Percentiles rank a stretch among this genome's conserved stretches.
Evolutionary conservation across 2,888 invertebrate genomes (phyloP).

Genomic region (Sturmia bella): DNA sequence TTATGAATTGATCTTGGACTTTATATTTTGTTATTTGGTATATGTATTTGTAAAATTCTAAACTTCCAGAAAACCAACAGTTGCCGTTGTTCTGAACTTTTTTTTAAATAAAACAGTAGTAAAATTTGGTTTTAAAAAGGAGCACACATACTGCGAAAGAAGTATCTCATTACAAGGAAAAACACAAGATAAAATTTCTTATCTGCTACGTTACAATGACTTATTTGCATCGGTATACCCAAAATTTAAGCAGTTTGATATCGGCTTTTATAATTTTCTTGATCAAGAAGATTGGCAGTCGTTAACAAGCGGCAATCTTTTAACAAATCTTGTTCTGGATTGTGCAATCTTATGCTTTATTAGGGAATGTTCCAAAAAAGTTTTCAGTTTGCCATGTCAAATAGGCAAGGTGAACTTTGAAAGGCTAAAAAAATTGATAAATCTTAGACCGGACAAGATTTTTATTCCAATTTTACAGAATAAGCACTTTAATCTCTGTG

Average conservation of each 20-base stretch:
- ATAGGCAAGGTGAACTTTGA: too few relatives aligned
- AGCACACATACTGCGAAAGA: neutral
- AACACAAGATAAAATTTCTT: neutral
- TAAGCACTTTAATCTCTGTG: neutral
- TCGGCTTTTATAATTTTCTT: slow-evolving; percentile 16
- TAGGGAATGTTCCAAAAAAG: slow-evolving; percentile 19
- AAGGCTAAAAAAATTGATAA: neutral
- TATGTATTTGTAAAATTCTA: too few relatives aligned
- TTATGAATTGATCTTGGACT: too few relatives aligned
- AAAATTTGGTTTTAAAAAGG: neutral
- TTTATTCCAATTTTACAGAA: slow-evolving; percentile 5
- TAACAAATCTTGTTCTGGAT: slow-evolving; percentile 34
- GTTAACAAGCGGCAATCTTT: neutral
- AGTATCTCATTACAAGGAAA: neutral
- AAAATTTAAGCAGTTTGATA: neutral
- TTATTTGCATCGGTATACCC: neutral
- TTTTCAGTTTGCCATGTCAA: slow-evolving; percentile 11
- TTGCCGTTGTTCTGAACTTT: too few relatives aligned
- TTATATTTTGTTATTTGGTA: too few relatives aligned
- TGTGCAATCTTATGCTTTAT: slow-evolving; percentile 17
- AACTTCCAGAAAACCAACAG: too few relatives aligned
- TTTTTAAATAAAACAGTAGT: too few relatives aligned
- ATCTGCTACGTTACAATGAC: slow-evolving; percentile 12
- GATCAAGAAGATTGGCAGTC: slow-evolving; percentile 16
- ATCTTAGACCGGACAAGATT: neutral